phyloP scores from a whole-genome alignment of 1,140 invertebrate genomes.

The Drosophila sulfurigaster region DNA sequence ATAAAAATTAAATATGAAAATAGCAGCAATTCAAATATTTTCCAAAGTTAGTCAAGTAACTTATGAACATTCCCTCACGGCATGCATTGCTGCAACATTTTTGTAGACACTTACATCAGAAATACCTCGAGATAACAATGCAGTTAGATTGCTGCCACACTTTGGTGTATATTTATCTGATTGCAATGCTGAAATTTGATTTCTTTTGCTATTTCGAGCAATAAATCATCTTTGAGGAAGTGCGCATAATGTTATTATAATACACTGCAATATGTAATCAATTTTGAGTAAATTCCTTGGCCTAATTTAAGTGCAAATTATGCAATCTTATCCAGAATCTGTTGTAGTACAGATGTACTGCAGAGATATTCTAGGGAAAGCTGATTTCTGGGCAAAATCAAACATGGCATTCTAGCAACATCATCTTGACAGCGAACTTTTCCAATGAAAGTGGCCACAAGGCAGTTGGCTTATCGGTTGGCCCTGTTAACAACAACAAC shows the following conservation, averaged over 20 bases:
- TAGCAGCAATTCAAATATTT: no score
- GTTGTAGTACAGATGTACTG: not conserved
- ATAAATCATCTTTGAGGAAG: not conserved
- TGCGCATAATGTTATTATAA: not conserved
- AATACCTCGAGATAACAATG: no score
- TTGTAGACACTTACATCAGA: no score
- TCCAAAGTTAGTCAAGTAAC: no score
- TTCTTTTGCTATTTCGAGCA: not conserved
- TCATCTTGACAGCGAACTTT: slow-evolving; percentile 50
- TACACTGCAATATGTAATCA: not conserved
- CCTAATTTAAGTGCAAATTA: slow-evolving; percentile 33
- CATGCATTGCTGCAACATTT: no score
- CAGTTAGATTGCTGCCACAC: no score
- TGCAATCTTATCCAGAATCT: slow-evolving; percentile 40
- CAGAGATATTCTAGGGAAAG: slow-evolving; percentile 43
- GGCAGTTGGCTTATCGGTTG: slow-evolving; percentile 42
- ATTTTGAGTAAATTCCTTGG: not conserved
- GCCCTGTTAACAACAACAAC: slow-evolving; percentile 22
- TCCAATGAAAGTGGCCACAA: slow-evolving; percentile 66
- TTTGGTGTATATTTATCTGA: not conserved
- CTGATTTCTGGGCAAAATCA: slow-evolving; percentile 43
- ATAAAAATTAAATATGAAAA: no score
- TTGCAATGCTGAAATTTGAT: not conserved
- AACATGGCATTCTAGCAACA: slow-evolving; percentile 39
- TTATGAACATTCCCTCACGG: no score